phyloP scores from a whole-genome alignment of 2,113 vertebrate species.

The Neodon shergylaensis region DNA sequence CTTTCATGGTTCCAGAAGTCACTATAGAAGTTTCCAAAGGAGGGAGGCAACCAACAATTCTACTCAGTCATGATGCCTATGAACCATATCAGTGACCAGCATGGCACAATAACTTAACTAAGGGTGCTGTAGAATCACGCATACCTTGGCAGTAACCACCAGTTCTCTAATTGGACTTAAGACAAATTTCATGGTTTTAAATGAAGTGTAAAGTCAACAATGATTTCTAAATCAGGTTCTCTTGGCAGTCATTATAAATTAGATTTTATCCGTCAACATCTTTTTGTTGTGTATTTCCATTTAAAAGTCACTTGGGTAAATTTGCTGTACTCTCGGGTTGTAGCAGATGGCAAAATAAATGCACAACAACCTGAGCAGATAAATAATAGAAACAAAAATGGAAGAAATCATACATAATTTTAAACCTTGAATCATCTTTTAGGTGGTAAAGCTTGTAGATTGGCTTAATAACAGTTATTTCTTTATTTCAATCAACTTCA shows the following conservation, averaged over 20 bases:
- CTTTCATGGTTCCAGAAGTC: neutral
- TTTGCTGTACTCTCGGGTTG: constrained; percentile 24
- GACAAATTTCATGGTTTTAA: neutral
- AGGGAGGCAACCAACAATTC: neutral
- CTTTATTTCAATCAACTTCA: neutral
- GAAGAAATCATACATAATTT: neutral
- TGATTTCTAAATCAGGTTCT: constrained; percentile 69
- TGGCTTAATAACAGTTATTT: neutral
- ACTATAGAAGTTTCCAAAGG: neutral
- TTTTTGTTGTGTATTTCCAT: constrained; percentile 56
- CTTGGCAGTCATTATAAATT: constrained; percentile 63
- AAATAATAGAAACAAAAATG: constrained; percentile 28
- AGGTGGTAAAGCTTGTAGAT: neutral
- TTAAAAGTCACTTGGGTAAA: constrained; percentile 59
- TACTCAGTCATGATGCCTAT: neutral
- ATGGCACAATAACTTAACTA: too few relatives aligned
- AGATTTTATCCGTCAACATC: constrained; percentile 41
- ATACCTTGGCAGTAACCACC: neutral
- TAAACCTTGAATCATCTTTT: neutral
- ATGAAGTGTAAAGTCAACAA: constrained; percentile 45
- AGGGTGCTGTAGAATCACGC: neutral
- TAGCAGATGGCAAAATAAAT: constrained; percentile 48
- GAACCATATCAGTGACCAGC: neutral
- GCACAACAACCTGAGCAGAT: constrained; percentile 1
- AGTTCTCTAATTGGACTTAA: neutral